These are phyloP conservation scores for Staurois parvus DNA, from an alignment of 2,797 vertebrate species.

Conservation along the genomic window DNA sequence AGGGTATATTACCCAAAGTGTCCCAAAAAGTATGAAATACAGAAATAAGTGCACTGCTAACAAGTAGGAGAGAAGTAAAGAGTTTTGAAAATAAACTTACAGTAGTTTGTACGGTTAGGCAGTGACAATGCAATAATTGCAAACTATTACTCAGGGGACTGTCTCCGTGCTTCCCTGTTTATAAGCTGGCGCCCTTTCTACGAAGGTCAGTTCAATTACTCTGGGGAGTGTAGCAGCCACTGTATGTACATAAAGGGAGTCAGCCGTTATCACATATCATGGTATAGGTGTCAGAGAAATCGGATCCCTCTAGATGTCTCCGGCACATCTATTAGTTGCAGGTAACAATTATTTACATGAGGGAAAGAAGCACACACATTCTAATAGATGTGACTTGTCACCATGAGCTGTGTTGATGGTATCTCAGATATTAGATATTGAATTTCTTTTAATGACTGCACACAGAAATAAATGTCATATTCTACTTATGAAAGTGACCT, in stretches of 20 bases:
- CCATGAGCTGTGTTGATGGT: constrained; percentile 48
- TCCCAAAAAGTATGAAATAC: too few relatives aligned
- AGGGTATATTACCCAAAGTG: too few relatives aligned
- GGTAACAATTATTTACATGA: constrained; percentile 63
- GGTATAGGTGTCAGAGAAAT: constrained; percentile 47
- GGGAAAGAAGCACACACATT: constrained; percentile 52
- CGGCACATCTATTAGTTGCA: constrained; percentile 55
- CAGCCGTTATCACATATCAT: constrained; percentile 53
- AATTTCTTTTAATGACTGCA: constrained; percentile 59
- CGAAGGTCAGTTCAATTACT: constrained; percentile 56
- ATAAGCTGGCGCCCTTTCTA: constrained; percentile 32
- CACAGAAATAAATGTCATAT: constrained; percentile 55
- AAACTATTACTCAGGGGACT: constrained; percentile 41
- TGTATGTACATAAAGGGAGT: constrained; percentile 52
- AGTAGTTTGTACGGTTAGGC: constrained; percentile 6
- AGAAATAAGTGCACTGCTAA: too few relatives aligned
- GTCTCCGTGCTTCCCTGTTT: constrained; percentile 38
- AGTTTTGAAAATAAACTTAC: constrained; percentile 29
- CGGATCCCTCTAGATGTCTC: constrained; percentile 39
- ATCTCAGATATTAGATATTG: constrained; percentile 62
- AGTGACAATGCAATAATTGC: constrained; percentile 35
- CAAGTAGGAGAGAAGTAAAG: neutral
- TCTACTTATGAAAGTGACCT: constrained; percentile 57
- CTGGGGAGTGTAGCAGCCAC: constrained; percentile 1
- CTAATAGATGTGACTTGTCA: constrained; percentile 58